Evolutionary conservation across 2,797 vertebrate species (phyloP), one percentile per base, ranked within the genome.

Genomic region (Anas bahamensis): DNA sequence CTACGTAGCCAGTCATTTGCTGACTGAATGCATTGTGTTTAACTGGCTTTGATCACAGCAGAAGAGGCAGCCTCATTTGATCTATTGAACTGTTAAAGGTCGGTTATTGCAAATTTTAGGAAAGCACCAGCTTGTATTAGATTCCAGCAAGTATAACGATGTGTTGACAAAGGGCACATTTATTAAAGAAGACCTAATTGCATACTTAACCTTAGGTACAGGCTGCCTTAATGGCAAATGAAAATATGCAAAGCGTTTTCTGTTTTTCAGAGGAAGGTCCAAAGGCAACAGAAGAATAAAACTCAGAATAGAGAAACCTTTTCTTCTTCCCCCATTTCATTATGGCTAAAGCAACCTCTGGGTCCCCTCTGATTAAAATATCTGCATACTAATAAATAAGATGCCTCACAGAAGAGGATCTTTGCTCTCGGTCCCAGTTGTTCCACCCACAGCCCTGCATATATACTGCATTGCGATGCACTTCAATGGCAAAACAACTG

Each of bases 121-220:
- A 83, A 91, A 94, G 78, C 21, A 44, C 13, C 33, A 16, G 44
- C 74, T 88, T 84, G 33, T 56, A 59, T 86, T 60, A 76, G 78
- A 90, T 86, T 90, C 50, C 23, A 57, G 63, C 56, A 52, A 76
- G 56, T 44, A 82, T 69, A 86, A 86, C 48, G 60, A 78, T 75
- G 35, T 33, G 17, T 72, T 93, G 83, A 91, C n/a, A 89, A 92
- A 89, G 80, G 59, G 42, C 52, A 48, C 33, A 66, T 82, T 94
- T 91, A 83, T 92, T 81, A 89, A 17, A 91, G 48, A 22, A 89
- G 66, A 81, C 35, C 65, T 95, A 93, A 95, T 73, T 86, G 83
- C 81, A 33, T 66, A 82, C 81, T 93, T 95, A 90, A 94, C 92
- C 81, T 83, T 72, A 82, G 61, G 56, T 86, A 76, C 44, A 6